Evolutionary conservation across 2,888 invertebrate genomes (phyloP).

Genomic region (Nycteola revayana): DNA sequence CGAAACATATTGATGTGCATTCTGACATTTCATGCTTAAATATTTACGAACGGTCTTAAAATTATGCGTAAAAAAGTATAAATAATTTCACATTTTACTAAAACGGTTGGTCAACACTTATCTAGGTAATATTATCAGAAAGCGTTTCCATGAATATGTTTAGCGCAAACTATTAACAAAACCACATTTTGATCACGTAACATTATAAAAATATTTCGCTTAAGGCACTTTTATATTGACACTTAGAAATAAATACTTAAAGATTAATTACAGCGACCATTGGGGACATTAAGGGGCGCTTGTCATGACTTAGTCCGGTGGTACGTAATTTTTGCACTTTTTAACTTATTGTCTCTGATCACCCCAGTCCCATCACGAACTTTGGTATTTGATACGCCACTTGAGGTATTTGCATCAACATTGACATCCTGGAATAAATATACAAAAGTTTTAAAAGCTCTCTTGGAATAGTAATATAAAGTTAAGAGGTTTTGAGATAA

Average conservation of each 20-base stretch:
- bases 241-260: conserved; percentile 9
- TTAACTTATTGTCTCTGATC: conserved; percentile 41
- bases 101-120: too few species aligned
- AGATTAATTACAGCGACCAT: conserved; percentile 21
- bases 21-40: too few species aligned
- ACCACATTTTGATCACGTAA: conserved; percentile 9
- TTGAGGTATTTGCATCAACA: conserved; percentile 92
- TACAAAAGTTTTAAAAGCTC: too few species aligned
- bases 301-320: conserved; percentile 43
- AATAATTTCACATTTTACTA: too few species aligned
- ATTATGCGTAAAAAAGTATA: too few species aligned
- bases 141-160: too few species aligned
- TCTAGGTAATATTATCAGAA: too few species aligned
- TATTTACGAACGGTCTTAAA: too few species aligned
- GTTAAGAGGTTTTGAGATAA: too few species aligned
- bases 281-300: conserved; percentile 7
- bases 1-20: too few species aligned
- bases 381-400: conserved; percentile 92
- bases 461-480: too few species aligned
- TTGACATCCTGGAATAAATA: conserved; percentile 89
- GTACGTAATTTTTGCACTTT: conserved; percentile 39
- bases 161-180: conserved; percentile 7
- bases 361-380: conserved; percentile 92
- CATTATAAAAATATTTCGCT: conserved; percentile 2
- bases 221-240: conserved; percentile 19